Percentiles rank a stretch among this genome's conserved stretches.
Conservation (phyloP, 2,113 vertebrate genomes). For the Garra rufa region DNA sequence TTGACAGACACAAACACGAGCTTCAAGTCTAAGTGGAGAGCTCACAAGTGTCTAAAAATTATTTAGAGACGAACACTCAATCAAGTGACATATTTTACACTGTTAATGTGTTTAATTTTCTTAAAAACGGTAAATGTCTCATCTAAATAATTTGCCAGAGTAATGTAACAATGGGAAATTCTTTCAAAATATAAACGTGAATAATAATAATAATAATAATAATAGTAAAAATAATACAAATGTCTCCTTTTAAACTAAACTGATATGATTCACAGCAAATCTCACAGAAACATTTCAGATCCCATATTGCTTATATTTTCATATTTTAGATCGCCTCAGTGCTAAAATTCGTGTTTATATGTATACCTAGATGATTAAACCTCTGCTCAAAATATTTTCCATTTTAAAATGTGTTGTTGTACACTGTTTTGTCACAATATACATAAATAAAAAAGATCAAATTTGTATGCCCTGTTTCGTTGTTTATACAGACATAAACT, state of each 20-base stretch:
- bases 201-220: slow-evolving; percentile 22
- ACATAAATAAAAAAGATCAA: background rate
- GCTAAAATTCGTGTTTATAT: background rate
- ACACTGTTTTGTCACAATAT: background rate
- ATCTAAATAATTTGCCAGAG: slow-evolving; percentile 22
- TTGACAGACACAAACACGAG: background rate
- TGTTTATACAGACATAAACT: background rate
- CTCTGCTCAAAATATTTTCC: background rate
- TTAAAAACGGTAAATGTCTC: no score
- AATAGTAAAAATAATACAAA: background rate
- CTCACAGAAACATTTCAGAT: background rate
- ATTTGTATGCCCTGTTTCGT: background rate
- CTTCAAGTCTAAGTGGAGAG: background rate
- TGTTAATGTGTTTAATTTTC: no score
- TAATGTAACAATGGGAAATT: background rate
- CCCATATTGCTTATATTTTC: background rate
- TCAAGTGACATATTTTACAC: no score
- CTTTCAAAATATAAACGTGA: background rate
- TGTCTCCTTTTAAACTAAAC: no score
- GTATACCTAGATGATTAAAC: background rate
- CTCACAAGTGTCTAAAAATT: background rate
- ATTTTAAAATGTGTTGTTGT: background rate
- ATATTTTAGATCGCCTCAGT: no score
- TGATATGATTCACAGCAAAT: background rate
- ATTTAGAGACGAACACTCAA: background rate